Percentiles rank a stretch among this genome's conserved stretches.
Evolutionary conservation across 1,140 invertebrate species (phyloP).

Genomic region (Trichogramma pretiosum): DNA sequence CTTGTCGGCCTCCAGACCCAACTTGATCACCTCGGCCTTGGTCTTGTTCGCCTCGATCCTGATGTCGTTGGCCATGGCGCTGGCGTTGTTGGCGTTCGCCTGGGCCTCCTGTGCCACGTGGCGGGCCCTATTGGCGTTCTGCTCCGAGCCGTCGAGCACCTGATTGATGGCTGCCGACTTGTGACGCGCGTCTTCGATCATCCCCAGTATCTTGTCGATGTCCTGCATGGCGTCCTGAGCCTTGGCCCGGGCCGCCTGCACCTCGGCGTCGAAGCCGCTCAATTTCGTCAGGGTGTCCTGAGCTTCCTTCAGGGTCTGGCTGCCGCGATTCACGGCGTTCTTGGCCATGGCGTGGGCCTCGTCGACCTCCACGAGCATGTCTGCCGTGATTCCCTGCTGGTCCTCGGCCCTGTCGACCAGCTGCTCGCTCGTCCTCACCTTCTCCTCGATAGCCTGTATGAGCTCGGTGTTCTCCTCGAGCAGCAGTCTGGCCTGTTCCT

Average conservation of each 20-base stretch:
- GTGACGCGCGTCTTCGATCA: slow-evolving; percentile 46
- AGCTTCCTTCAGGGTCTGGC: slow-evolving; percentile 78
- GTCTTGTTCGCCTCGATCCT: slow-evolving; percentile 66
- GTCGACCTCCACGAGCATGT: slow-evolving; percentile 61
- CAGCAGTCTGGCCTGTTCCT: slow-evolving; percentile 56
- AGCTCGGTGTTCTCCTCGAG: slow-evolving; percentile 50
- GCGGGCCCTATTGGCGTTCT: slow-evolving; percentile 67
- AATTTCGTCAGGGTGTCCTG: slow-evolving; percentile 76
- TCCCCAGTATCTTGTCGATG: slow-evolving; percentile 51
- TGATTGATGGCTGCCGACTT: slow-evolving; percentile 60
- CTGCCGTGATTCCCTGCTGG: slow-evolving; percentile 56
- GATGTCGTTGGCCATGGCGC: slow-evolving; percentile 61
- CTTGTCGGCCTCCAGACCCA: slow-evolving; percentile 69
- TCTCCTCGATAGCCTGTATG: slow-evolving; percentile 55
- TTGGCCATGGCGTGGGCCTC: slow-evolving; percentile 63
- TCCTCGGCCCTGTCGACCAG: slow-evolving; percentile 46
- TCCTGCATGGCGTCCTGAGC: slow-evolving; percentile 56
- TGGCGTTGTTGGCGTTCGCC: slow-evolving; percentile 41
- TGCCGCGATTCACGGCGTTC: slow-evolving; percentile 72
- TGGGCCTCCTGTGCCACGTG: slow-evolving; percentile 71
- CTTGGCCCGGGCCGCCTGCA: slow-evolving; percentile 65
- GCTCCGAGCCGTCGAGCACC: slow-evolving; percentile 65
- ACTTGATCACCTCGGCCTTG: slow-evolving; percentile 60
- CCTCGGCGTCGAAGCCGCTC: slow-evolving; percentile 84
- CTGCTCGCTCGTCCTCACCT: slow-evolving; percentile 43